phyloP scores from a whole-genome alignment of 2,797 vertebrate genomes.

The Melanotaenia boesemani region DNA sequence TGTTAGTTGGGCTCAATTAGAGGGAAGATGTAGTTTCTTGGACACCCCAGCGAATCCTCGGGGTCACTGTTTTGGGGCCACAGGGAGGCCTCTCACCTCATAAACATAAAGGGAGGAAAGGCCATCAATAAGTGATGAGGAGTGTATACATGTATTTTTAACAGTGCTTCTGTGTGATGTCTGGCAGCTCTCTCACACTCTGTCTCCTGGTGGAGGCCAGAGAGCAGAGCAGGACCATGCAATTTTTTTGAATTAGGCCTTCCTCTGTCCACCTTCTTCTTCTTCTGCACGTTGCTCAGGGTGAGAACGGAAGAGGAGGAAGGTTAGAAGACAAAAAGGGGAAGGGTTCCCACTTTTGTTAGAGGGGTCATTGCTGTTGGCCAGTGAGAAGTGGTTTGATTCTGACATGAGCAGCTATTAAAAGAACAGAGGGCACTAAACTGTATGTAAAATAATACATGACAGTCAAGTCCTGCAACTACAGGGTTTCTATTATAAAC shows the following conservation, averaged over 20 bases:
- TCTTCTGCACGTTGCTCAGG: not conserved
- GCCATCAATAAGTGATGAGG: constrained; percentile 87
- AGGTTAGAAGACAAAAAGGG: constrained; percentile 41
- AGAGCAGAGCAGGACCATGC: constrained; percentile 70
- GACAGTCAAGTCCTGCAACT: constrained; percentile 9
- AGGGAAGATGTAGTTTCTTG: constrained; percentile 79
- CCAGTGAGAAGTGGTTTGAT: constrained; percentile 22
- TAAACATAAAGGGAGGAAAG: constrained; percentile 86
- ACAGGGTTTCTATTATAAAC: constrained; percentile 8
- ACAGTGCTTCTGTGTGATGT: constrained; percentile 83
- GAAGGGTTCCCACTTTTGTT: constrained; percentile 45
- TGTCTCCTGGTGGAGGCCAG: constrained; percentile 75
- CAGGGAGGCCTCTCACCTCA: constrained; percentile 78
- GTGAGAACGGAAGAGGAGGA: constrained; percentile 30
- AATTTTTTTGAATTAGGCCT: constrained; percentile 56
- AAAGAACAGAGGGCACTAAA: not conserved
- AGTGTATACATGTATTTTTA: constrained; percentile 88
- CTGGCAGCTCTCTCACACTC: constrained; percentile 77
- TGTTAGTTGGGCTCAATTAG: constrained; percentile 78
- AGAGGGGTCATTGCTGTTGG: constrained; percentile 30
- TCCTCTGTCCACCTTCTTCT: constrained; percentile 11
- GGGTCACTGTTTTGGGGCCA: constrained; percentile 79
- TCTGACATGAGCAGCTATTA: not conserved
- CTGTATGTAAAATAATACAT: constrained; percentile 4
- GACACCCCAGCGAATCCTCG: constrained; percentile 68